Base-by-base conservation (phyloP, 2,113 vertebrate species). In the Phycodurus eques region DNA sequence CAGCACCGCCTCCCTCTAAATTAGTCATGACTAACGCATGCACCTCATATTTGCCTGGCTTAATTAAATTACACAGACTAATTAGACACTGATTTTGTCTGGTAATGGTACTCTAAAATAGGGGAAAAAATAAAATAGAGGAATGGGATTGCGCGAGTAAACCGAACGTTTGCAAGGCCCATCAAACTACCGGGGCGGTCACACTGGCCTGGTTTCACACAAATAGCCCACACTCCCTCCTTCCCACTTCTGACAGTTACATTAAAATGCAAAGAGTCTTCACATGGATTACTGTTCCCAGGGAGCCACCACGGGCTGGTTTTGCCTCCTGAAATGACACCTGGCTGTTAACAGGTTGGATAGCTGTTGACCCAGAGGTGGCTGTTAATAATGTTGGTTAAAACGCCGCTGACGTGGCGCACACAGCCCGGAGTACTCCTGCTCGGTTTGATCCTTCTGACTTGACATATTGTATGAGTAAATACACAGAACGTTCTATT, bases 11-110 rank as follows among this genome's bases (percentile, higher is more conserved):
- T 70, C 82, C 27, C 77, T 73, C 84, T 83, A 92, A 95, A 94
- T 92, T 91, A 91, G 88, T 83, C 80, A 67, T 93, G 92, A 96
- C 94, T 94, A 96, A 95, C 94, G 93, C 88, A 86, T 79, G 47
- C 82, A 75, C 89, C 84, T 83, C 82, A 86, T 91, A 91, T 90
- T 77, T 91, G 92, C 92, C 75, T 39, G 75, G 82, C 85, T 89
- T 95, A 95, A 97, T 95, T 96, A 96, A 96, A 94, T 94, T 96
- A 94, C 88, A 86, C 84, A 82, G 87, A 85, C 91, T 95, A 95
- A 97, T 95, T 93, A 93, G 90, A 90, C 87, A 61, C 83, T 93
- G 93, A 94, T 94, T 95, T 93, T 88, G 75, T 85, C 77, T 90
- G 87, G 90, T 85, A 93, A 94, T 94, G 91, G 82, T 83, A 43